phyloP scores from a whole-genome alignment of 2,113 vertebrate genomes.

The Pica pica region DNA sequence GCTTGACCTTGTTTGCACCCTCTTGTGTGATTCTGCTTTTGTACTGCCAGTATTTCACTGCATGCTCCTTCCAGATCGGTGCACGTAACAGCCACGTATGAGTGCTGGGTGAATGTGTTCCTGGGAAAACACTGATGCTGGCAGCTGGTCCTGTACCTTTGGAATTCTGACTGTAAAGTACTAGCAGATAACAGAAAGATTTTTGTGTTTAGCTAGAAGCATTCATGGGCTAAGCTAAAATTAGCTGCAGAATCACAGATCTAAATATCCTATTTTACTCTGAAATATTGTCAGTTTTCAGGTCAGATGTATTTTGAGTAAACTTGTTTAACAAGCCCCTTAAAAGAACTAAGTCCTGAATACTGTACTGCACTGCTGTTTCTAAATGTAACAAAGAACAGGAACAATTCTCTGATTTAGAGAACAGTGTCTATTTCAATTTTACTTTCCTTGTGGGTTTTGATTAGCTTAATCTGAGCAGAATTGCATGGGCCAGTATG shows the following conservation, averaged over 20 bases:
- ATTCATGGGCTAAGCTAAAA: not conserved
- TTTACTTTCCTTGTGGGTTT: not conserved
- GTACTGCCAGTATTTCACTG: not conserved
- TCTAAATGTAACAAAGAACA: not conserved
- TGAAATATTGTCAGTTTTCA: not conserved
- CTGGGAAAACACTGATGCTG: not conserved
- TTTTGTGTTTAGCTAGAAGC: not conserved
- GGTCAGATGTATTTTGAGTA: not conserved
- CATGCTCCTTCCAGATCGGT: accelerated
- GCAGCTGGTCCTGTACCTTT: not conserved
- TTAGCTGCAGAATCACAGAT: not conserved
- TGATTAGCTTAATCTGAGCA: not conserved
- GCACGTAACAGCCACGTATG: accelerated
- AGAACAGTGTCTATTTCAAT: not conserved
- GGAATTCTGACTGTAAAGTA: not conserved
- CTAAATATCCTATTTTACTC: not conserved
- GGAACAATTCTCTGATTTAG: not conserved
- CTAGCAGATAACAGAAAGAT: not conserved
- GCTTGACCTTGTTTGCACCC: not conserved
- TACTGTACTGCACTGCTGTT: not conserved
- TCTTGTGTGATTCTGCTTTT: not conserved
- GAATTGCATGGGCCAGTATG: not conserved
- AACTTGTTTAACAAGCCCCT: not conserved
- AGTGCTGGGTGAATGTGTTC: not conserved
- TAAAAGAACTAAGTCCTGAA: not conserved